phyloP scores from a whole-genome alignment of 2,113 vertebrate genomes.

The Alouatta palliata region DNA sequence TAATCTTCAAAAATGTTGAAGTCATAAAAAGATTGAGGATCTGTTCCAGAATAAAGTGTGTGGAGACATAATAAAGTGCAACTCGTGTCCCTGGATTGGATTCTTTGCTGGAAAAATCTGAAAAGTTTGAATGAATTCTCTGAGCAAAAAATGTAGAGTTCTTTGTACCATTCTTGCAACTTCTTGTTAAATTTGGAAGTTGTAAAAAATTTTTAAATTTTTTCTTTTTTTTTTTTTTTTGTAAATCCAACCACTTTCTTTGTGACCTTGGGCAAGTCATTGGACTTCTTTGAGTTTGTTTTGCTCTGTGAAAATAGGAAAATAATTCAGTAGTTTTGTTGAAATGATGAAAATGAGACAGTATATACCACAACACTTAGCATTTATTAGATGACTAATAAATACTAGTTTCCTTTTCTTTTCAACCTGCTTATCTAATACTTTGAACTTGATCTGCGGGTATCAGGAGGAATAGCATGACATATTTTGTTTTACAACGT shows the following conservation, averaged over 20 bases:
- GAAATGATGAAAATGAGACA: background rate
- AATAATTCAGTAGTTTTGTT: background rate
- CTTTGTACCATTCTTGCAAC: background rate
- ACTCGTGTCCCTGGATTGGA: background rate
- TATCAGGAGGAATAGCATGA: background rate
- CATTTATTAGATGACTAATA: background rate
- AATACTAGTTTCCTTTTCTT: constrained; percentile 15
- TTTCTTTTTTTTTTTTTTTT: too few relatives aligned
- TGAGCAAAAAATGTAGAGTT: background rate
- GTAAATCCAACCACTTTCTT: background rate
- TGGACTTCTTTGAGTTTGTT: background rate
- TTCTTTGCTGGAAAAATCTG: background rate
- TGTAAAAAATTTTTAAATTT: background rate
- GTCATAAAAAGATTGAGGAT: background rate
- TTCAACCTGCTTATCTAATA: constrained; percentile 13
- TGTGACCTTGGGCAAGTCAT: background rate
- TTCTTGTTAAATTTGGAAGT: background rate
- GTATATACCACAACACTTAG: background rate
- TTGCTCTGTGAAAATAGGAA: background rate
- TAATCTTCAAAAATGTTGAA: background rate
- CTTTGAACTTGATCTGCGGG: background rate
- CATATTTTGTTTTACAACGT: constrained; percentile 27
- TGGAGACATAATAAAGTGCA: background rate
- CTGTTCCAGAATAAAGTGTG: background rate
- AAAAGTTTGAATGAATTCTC: background rate